A percentile compares a stretch with the other conserved stretches of the same genome.
Conservation (phyloP, 2,797 vertebrate genomes). For the Thunnus albacares region DNA sequence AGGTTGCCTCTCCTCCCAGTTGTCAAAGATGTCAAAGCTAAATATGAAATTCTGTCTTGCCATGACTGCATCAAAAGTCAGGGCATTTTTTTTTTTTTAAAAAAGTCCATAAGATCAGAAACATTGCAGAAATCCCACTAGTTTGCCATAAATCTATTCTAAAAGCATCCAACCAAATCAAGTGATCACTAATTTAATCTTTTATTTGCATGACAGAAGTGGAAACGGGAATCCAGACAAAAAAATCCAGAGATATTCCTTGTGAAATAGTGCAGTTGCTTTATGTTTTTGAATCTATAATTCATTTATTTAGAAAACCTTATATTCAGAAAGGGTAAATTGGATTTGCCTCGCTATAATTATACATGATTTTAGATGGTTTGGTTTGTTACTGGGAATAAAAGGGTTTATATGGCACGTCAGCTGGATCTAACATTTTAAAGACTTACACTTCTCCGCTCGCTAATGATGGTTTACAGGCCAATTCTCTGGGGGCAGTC, state of each 20-base stretch:
- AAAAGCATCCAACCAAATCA: conserved; percentile 43
- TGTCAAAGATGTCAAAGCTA: conserved; percentile 88
- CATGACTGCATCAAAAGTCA: conserved; percentile 80
- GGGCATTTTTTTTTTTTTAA: conserved; percentile 55
- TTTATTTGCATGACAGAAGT: conserved; percentile 13
- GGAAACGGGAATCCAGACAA: neutral
- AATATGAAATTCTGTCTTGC: conserved; percentile 83
- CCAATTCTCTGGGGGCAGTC: conserved; percentile 81
- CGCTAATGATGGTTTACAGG: conserved; percentile 86
- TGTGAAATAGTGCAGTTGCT: conserved; percentile 42
- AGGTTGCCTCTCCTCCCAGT: conserved; percentile 85
- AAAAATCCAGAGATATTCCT: conserved; percentile 6
- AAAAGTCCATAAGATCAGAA: conserved; percentile 75
- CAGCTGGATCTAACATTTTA: conserved; percentile 82
- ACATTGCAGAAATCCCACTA: conserved; percentile 53
- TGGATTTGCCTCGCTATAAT: conserved; percentile 82
- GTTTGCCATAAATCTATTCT: conserved; percentile 30
- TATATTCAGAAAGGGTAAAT: conserved; percentile 75
- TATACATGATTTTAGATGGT: conserved; percentile 82
- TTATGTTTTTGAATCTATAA: conserved; percentile 74
- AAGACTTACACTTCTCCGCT: conserved; percentile 81
- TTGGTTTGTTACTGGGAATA: conserved; percentile 83
- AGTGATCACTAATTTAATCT: conserved; percentile 27
- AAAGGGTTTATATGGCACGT: conserved; percentile 76
- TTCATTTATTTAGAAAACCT: conserved; percentile 77